These are phyloP conservation scores for Pseudobourletiella spinata DNA, from an alignment of 1,140 invertebrate genomes.

Conservation along the genomic window DNA sequence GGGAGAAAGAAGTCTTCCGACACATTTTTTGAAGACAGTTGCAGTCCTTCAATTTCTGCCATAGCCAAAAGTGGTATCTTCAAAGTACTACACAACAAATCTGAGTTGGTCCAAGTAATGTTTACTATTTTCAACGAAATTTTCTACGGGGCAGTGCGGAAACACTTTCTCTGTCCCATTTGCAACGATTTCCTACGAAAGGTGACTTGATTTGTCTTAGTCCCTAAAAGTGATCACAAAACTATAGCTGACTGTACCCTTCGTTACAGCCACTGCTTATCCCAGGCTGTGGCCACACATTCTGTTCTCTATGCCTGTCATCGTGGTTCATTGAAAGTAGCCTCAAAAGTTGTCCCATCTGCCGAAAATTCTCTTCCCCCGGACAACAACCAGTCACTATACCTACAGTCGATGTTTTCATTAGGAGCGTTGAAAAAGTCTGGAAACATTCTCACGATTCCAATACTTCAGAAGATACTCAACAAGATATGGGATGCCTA, in stretches of 20 bases:
- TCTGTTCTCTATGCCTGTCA: background rate
- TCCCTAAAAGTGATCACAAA: background rate
- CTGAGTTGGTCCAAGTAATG: background rate
- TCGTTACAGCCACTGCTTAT: background rate
- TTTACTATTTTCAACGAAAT: background rate
- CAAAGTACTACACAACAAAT: background rate
- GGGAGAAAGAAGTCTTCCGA: no score
- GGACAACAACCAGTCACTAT: background rate
- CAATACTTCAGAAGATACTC: background rate
- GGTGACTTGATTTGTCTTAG: background rate
- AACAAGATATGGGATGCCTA: background rate
- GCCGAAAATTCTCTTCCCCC: background rate
- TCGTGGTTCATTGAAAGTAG: background rate
- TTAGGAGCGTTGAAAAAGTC: background rate
- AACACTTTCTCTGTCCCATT: background rate
- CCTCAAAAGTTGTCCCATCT: background rate
- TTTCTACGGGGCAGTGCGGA: background rate
- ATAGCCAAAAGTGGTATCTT: background rate
- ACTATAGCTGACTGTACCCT: background rate
- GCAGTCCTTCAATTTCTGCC: background rate
- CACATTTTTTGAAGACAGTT: no score
- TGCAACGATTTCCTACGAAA: background rate
- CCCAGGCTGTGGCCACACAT: background rate
- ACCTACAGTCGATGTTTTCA: background rate
- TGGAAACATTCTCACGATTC: background rate